Evolutionary conservation across 2,797 vertebrate genomes (phyloP).

Genomic region (Acanthiza pusilla): DNA sequence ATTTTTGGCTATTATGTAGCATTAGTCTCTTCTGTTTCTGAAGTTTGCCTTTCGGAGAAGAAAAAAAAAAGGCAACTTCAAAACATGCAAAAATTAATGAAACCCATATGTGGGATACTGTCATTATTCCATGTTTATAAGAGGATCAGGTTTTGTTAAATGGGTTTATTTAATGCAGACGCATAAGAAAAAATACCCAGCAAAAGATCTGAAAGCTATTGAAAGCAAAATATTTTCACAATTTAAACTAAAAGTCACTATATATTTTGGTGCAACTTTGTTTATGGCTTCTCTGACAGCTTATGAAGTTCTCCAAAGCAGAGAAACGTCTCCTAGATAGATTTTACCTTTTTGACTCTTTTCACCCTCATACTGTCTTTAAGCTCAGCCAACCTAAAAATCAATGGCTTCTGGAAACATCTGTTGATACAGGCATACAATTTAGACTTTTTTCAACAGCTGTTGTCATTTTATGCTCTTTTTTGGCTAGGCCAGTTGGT

Average conservation of each 20-base stretch:
- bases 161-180: constrained; percentile 57
- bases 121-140: constrained; percentile 68
- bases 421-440: neutral
- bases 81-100: constrained; percentile 65
- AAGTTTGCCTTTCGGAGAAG: neutral
- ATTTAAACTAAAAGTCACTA: constrained; percentile 18
- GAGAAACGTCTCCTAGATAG: neutral
- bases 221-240: constrained; percentile 49
- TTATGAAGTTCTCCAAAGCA: neutral
- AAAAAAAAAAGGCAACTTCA: constrained; percentile 41
- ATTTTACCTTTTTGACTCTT: constrained; percentile 4
- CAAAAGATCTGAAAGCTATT: constrained; percentile 45
- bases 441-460: constrained; percentile 17
- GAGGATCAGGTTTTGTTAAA: constrained; percentile 65
- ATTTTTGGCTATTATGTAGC: neutral
- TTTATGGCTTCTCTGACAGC: constrained; percentile 38
- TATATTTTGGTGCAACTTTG: constrained; percentile 18
- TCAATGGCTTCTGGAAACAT: neutral
- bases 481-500: neutral
- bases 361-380: neutral
- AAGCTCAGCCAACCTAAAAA: neutral
- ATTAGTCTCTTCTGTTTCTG: constrained; percentile 31
- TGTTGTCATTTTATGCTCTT: neutral
- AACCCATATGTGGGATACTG: constrained; percentile 61
- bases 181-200: constrained; percentile 30